These are phyloP conservation scores for Nothoprocta perdicaria DNA, from an alignment of 2,113 vertebrate genomes.

Conservation along the genomic window DNA sequence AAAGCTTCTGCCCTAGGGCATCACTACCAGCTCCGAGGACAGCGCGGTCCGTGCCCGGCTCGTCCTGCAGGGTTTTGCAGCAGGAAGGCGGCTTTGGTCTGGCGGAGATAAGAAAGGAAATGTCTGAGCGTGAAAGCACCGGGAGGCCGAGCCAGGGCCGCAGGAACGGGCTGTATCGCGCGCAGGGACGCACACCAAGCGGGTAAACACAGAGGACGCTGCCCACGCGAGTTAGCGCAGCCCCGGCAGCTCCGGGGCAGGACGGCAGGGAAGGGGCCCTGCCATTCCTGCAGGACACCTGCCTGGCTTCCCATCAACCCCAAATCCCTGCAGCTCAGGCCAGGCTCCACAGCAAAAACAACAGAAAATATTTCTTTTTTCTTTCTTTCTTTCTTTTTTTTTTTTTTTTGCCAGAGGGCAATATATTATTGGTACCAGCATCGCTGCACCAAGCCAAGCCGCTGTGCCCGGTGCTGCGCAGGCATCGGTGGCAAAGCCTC, in stretches of 20 bases:
- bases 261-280: accelerated
- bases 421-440: neutral
- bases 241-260: neutral
- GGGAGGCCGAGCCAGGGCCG: neutral
- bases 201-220: neutral
- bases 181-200: accelerated
- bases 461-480: neutral
- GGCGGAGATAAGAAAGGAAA: conserved; percentile 25
- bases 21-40: no score
- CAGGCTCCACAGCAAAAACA: neutral
- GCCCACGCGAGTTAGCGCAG: neutral
- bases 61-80: neutral
- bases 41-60: neutral
- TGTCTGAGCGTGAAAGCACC: neutral
- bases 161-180: neutral
- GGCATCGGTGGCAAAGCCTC: neutral
- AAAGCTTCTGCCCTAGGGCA: neutral
- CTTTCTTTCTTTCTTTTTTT: neutral
- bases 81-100: neutral
- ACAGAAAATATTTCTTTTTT: neutral
- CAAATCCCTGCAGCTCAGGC: neutral
- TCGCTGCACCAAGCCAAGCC: accelerated
- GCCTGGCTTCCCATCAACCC: neutral
- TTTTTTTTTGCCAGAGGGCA: neutral
- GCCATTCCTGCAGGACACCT: neutral